Conservation (phyloP, 2,888 invertebrate genomes). For the Augochlorella aurata region DNA sequence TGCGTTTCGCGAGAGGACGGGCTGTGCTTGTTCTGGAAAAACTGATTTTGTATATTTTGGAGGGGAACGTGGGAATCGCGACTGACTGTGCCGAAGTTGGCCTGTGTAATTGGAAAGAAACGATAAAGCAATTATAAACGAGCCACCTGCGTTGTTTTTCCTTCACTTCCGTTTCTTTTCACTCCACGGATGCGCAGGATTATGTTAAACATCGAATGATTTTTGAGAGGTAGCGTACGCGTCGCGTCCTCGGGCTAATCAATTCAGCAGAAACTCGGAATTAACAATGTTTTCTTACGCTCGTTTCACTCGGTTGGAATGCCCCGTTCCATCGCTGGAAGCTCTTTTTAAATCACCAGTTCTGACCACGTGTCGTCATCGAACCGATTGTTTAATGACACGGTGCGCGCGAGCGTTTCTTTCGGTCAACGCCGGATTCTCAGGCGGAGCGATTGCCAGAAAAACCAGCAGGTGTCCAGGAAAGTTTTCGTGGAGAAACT, state of each 20-base stretch:
- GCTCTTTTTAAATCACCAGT: conserved; percentile 24
- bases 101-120: conserved; percentile 1
- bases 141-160: not conserved
- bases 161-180: not conserved
- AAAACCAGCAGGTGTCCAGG: not conserved
- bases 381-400: not conserved
- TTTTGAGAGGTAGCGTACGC: not conserved
- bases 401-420: not conserved
- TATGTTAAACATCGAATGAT: not conserved
- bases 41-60: not conserved
- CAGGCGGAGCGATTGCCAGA: not conserved
- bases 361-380: not conserved
- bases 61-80: not conserved
- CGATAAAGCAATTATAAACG: conserved; percentile 2
- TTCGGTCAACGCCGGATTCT: not conserved
- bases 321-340: conserved; percentile 21
- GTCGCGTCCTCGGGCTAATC: not conserved
- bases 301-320: not conserved
- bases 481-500: not conserved
- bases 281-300: not conserved
- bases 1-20: no score
- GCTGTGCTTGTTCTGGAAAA: no score
- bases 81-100: not conserved
- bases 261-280: not conserved
- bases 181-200: not conserved